Evolutionary conservation across 2,888 invertebrate species (phyloP).

Genomic region (Dynastes tityus): DNA sequence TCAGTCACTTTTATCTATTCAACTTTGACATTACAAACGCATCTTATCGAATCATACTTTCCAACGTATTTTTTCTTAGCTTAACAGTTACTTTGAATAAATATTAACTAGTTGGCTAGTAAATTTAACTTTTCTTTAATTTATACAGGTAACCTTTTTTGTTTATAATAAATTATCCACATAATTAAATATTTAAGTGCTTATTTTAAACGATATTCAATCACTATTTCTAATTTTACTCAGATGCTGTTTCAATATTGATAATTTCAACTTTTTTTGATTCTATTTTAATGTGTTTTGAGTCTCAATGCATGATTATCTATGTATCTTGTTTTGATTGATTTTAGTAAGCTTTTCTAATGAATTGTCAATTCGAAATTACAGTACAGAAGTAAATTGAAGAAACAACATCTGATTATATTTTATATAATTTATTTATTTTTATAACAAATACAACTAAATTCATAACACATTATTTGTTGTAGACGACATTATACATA

Average conservation of each 20-base stretch:
- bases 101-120: too few species aligned
- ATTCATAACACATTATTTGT: constrained; percentile 35
- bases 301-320: neutral
- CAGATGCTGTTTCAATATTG: constrained; percentile 36
- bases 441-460: constrained; percentile 45
- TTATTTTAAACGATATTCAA: neutral
- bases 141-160: neutral
- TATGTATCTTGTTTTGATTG: too few species aligned
- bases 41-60: too few species aligned
- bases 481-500: constrained; percentile 16
- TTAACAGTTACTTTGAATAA: too few species aligned
- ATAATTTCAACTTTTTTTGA: neutral
- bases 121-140: too few species aligned
- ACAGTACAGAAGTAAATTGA: neutral
- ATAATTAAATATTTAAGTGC: neutral
- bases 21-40: too few species aligned
- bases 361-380: neutral
- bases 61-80: too few species aligned
- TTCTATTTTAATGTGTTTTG: neutral
- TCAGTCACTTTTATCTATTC: too few species aligned
- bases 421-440: constrained; percentile 45
- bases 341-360: neutral
- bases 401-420: constrained; percentile 42
- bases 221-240: neutral
- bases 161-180: neutral